These are phyloP conservation scores for Sacculina carcini DNA, from an alignment of 2,888 invertebrate genomes.

Conservation along the genomic window DNA sequence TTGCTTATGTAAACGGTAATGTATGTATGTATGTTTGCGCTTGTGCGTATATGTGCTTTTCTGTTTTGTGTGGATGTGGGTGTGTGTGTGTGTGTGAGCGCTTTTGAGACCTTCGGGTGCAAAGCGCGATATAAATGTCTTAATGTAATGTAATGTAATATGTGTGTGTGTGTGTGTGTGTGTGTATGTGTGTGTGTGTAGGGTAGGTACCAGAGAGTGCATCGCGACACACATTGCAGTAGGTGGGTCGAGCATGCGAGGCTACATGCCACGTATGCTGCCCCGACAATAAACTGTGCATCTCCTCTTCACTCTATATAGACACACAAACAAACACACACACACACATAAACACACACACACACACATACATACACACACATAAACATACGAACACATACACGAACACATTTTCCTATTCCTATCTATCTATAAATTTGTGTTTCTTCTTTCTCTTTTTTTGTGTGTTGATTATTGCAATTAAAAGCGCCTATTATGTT, in stretches of 20 bases:
- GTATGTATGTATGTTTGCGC: no score
- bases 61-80: background rate
- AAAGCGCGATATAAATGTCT: no score
- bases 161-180: constrained; percentile 2
- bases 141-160: no score
- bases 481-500: no score
- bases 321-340: background rate
- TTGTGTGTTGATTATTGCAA: no score
- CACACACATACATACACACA: background rate
- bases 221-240: constrained; percentile 89
- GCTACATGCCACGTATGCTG: constrained; percentile 50
- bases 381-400: background rate
- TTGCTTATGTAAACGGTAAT: no score
- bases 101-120: no score
- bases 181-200: constrained; percentile 5
- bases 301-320: constrained; percentile 11
- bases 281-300: constrained; percentile 12
- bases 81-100: no score
- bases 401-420: no score
- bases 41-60: constrained; percentile 5
- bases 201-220: constrained; percentile 36
- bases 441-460: no score
- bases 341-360: background rate
- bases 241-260: constrained; percentile 78
- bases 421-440: no score